These are phyloP conservation scores for Exaiptasia diaphana DNA, from an alignment of 64 coral and sea anemone species.

Conservation along the genomic window DNA sequence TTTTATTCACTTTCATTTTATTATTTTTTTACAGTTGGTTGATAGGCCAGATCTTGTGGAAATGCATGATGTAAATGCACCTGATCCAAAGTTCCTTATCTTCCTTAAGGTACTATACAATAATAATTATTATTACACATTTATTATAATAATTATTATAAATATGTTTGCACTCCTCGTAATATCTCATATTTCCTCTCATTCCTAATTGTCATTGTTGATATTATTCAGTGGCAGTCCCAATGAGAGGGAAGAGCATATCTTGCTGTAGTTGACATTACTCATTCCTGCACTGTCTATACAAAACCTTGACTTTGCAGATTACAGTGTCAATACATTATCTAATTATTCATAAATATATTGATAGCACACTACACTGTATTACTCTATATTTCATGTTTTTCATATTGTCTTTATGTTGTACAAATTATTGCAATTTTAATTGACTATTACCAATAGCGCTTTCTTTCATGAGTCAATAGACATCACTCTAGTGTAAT, in stretches of 20 bases:
- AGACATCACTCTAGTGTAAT: no score
- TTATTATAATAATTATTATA: no score
- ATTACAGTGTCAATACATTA: constrained; percentile 59
- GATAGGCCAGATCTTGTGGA: constrained; percentile 94
- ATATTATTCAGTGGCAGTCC: not conserved
- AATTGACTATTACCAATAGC: no score
- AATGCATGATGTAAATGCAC: constrained; percentile 99
- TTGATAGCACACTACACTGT: not conserved
- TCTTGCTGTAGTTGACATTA: constrained; percentile 11
- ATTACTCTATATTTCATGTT: not conserved
- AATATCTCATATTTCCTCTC: not conserved
- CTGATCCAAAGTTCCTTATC: constrained; percentile 93
- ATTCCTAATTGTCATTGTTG: not conserved
- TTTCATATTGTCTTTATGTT: not conserved
- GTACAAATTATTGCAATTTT: constrained; percentile 7
- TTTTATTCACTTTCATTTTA: no score
- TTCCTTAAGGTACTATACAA: constrained; percentile 98
- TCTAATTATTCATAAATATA: not conserved
- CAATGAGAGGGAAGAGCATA: constrained; percentile 16
- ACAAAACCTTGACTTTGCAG: constrained; percentile 24
- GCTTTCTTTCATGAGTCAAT: no score
- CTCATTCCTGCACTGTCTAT: constrained; percentile 55
- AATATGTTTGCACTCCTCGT: not conserved
- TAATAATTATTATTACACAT: no score
- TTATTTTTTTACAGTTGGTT: constrained; percentile 74